Base-by-base conservation (phyloP, 2,113 vertebrate genomes). In the Podarcis muralis region DNA sequence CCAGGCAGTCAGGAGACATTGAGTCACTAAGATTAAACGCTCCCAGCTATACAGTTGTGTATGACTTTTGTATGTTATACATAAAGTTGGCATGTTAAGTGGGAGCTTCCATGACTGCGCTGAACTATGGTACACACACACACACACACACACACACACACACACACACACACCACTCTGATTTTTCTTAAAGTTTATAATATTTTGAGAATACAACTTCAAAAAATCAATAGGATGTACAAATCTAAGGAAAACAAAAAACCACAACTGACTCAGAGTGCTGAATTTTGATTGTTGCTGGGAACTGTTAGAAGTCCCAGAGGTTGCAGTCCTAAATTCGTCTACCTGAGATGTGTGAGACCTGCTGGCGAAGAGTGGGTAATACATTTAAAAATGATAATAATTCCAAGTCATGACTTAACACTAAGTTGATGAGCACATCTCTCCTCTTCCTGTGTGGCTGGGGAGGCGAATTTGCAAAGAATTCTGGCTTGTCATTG, bases 21-120 rank as follows among this genome's bases (percentile, higher is more conserved):
- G 35, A 32, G 20, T 90, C 88, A 90, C 68, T 86, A 95, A 96
- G 93, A 95, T 94, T 92, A 96, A 94, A 90, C 76, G 90, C 7
- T 78, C 91, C 68, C 84, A 93, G 88, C 93, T 93, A 32, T 72
- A 57, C 84, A 91, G 93, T 82, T 87, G 93, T 92, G 88, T 90
- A 88, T 82, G 84, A 53, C 74, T 84, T 76, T 91, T 69, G 32
- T 65, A 69, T 77, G 85, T 90, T 32, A 1, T 40, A 74, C 32
- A 69, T 76, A 25, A 77, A 90, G 22, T 81, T 92, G 87, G 95
- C 90, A 7, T 53, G 82, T 89, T 83, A 72, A 69, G 62, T 37
- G 88, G 84, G 7, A 90, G 62, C 89, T 93, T 71, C 43, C 90
- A 87, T 91, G 90, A 13, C 89, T 87, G 65, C 84, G 82, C 25